Evolutionary conservation across 2,113 vertebrate genomes (phyloP).

Genomic region (Chlamydotis undulata): DNA sequence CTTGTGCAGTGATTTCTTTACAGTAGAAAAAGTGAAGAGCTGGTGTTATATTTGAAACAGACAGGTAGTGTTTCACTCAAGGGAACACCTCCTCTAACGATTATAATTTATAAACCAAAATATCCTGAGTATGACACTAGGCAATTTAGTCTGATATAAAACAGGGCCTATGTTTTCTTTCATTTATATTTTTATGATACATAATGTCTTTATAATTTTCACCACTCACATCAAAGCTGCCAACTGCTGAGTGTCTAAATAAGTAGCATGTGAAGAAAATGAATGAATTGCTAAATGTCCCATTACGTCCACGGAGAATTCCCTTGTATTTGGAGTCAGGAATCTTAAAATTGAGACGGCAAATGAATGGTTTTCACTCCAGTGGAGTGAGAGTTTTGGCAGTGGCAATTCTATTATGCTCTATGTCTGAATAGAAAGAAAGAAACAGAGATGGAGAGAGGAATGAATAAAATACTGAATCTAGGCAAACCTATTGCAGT

Average conservation of each 20-base stretch:
- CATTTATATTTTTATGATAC: conserved; percentile 82
- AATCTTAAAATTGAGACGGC: conserved; percentile 78
- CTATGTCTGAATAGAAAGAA: conserved; percentile 53
- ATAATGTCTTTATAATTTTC: conserved; percentile 86
- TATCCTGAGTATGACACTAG: conserved; percentile 74
- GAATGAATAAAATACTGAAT: conserved; percentile 56
- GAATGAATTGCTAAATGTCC: conserved; percentile 85
- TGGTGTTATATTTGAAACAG: conserved; percentile 22
- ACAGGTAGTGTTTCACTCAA: conserved; percentile 62
- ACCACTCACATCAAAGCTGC: conserved; percentile 79
- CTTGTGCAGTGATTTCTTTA: background rate
- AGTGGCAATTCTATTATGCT: conserved; percentile 70
- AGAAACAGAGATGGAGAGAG: background rate
- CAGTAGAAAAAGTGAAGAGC: background rate
- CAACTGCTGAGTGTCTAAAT: conserved; percentile 83
- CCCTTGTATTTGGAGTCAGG: conserved; percentile 70
- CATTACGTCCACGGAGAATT: conserved; percentile 82
- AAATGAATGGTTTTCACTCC: conserved; percentile 82
- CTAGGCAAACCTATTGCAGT: conserved; percentile 1
- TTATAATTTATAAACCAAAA: conserved; percentile 80
- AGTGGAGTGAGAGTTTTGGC: conserved; percentile 72
- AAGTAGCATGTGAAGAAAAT: conserved; percentile 83
- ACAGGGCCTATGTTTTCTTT: conserved; percentile 76
- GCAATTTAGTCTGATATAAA: conserved; percentile 79
- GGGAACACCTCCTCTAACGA: conserved; percentile 60